Conservation (phyloP, 1,140 invertebrate species). For the Chionoecetes opilio region DNA sequence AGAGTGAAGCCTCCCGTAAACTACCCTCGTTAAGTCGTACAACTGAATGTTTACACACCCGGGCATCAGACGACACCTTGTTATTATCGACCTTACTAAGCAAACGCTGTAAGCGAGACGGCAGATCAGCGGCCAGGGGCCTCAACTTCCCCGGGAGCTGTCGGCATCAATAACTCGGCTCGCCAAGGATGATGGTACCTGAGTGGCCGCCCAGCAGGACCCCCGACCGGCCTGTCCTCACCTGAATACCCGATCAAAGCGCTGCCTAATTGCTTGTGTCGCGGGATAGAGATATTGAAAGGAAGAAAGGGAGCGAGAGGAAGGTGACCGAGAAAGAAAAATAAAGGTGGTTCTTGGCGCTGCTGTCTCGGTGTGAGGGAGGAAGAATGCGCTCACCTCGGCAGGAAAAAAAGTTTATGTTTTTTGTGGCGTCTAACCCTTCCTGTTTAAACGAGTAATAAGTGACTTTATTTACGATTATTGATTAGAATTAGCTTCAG, state of each 20-base stretch:
- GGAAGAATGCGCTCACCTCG: no score
- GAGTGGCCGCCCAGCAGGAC: not conserved
- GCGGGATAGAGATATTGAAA: conserved; percentile 11
- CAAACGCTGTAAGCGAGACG: conserved; percentile 74
- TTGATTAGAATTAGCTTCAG: no score
- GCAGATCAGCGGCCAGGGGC: conserved; percentile 10
- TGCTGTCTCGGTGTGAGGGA: no score
- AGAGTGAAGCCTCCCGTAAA: conserved; percentile 27
- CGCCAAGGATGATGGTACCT: not conserved
- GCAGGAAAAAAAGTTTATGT: no score
- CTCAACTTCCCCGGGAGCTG: not conserved
- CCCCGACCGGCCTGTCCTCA: not conserved
- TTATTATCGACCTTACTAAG: conserved; percentile 71
- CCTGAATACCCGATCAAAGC: conserved; percentile 13
- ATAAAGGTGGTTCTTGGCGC: not conserved
- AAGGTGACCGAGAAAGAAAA: not conserved
- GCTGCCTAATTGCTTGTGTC: not conserved
- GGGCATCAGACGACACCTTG: conserved; percentile 52
- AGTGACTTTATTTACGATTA: no score
- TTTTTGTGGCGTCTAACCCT: no score
- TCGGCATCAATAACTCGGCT: not conserved
- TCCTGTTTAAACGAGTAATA: no score
- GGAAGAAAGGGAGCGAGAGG: not conserved
- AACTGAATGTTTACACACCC: conserved; percentile 70
- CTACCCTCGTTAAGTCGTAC: conserved; percentile 56